These are phyloP conservation scores for Mesochorus sp. DNA, from an alignment of 2,888 invertebrate genomes.

Conservation along the genomic window DNA sequence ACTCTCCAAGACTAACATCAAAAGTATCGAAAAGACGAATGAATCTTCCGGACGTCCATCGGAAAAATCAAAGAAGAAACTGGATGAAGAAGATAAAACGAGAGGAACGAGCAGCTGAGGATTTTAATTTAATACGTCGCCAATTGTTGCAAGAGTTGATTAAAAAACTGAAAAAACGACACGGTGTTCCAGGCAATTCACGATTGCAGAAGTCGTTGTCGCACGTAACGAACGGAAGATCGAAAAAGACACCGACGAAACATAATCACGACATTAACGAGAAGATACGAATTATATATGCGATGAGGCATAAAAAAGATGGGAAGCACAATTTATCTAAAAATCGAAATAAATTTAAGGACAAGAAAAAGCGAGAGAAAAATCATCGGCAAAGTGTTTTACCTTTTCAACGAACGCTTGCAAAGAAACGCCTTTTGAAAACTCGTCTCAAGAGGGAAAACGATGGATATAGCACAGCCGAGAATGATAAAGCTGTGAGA, in stretches of 20 bases:
- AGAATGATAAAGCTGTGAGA: not conserved
- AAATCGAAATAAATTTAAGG: not conserved
- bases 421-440: not conserved
- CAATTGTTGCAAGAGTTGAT: slow-evolving; percentile 57
- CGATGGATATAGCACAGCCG: not conserved
- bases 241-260: not conserved
- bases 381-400: slow-evolving; percentile 19
- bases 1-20: slow-evolving; percentile 25
- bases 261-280: slow-evolving; percentile 50
- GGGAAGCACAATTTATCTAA: not conserved
- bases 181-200: slow-evolving; percentile 1
- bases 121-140: slow-evolving; percentile 47
- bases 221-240: not conserved
- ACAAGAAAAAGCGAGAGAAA: not conserved
- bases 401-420: not conserved
- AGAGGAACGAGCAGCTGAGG: not conserved
- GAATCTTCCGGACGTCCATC: slow-evolving; percentile 60
- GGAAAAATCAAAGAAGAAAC: slow-evolving; percentile 59
- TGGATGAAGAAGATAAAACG: slow-evolving; percentile 64
- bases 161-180: slow-evolving; percentile 40
- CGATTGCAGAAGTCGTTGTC: slow-evolving; percentile 12
- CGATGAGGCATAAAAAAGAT: slow-evolving; percentile 50
- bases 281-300: slow-evolving; percentile 65
- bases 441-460: slow-evolving; percentile 38
- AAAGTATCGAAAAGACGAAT: slow-evolving; percentile 57